These are phyloP conservation scores for Acanthurus leucopareius DNA, from an alignment of 2,797 vertebrate species.

Conservation along the genomic window DNA sequence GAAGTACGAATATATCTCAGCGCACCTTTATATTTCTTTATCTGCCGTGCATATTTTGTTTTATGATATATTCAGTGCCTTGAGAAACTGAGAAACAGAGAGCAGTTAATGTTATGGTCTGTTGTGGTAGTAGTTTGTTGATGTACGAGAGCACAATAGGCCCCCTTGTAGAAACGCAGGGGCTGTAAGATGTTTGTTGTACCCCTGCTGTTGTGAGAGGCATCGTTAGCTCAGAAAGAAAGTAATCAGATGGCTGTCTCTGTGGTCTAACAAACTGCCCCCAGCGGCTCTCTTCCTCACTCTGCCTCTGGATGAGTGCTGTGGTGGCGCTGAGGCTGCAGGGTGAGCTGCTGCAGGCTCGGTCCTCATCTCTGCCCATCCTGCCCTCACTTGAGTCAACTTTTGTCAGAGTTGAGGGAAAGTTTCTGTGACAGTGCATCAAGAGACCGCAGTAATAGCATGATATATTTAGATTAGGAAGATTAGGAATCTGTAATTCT, in stretches of 20 bases:
- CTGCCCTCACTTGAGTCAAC: conserved; percentile 8
- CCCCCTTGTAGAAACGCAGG: conserved; percentile 17
- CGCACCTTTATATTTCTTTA: conserved; percentile 62
- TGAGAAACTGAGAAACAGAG: conserved; percentile 44
- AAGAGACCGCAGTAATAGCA: background rate
- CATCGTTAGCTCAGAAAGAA: conserved; percentile 58
- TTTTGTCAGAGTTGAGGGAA: background rate
- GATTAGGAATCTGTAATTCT: background rate
- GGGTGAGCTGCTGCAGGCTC: conserved; percentile 7
- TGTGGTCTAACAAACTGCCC: conserved; percentile 56
- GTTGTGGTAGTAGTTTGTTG: conserved; percentile 49
- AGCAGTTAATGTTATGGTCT: conserved; percentile 60
- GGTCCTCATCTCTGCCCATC: conserved; percentile 15
- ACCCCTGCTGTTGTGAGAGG: conserved; percentile 52
- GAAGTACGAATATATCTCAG: conserved; percentile 60
- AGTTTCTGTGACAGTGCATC: conserved; percentile 4
- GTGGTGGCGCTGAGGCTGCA: background rate
- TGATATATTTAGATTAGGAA: background rate
- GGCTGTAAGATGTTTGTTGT: conserved; percentile 62
- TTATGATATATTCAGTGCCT: conserved; percentile 58
- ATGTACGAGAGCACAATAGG: conserved; percentile 57
- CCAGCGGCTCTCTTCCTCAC: conserved; percentile 34
- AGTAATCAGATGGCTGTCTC: conserved; percentile 66
- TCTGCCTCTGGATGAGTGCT: conserved; percentile 8
- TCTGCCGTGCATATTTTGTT: conserved; percentile 63